phyloP scores from a whole-genome alignment of 2,888 invertebrate species.

The Lycia hirtaria region DNA sequence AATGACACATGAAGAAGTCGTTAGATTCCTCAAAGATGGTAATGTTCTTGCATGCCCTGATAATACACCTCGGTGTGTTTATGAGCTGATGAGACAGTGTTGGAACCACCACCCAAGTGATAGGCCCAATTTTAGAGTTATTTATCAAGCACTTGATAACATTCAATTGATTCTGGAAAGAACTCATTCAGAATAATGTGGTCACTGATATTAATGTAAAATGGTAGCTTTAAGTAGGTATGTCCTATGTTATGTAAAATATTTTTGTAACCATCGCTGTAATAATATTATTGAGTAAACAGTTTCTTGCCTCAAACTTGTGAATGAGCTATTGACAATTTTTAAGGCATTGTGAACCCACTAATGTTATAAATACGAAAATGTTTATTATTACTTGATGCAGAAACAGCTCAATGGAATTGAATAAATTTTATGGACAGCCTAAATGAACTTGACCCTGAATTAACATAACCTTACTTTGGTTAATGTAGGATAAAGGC shows the following conservation, averaged over 20 bases:
- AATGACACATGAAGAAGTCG: constrained; percentile 98
- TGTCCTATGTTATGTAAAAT: constrained; percentile 31
- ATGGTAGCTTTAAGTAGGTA: constrained; percentile 33
- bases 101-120: constrained; percentile 95
- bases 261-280: constrained; percentile 40
- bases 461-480: too few relatives aligned
- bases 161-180: constrained; percentile 85
- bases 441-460: too few relatives aligned
- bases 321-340: constrained; percentile 2
- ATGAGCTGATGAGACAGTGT: constrained; percentile 96
- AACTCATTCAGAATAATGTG: constrained; percentile 69
- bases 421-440: too few relatives aligned
- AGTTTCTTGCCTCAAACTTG: constrained; percentile 14
- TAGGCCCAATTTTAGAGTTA: constrained; percentile 93
- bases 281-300: constrained; percentile 13
- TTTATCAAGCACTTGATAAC: constrained; percentile 91
- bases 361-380: too few relatives aligned
- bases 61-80: constrained; percentile 93
- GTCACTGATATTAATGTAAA: constrained; percentile 11
- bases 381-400: too few relatives aligned
- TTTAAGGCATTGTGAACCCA: too few relatives aligned
- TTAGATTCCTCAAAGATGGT: constrained; percentile 96
- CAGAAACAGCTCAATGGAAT: too few relatives aligned
- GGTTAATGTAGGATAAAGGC: too few relatives aligned
- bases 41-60: constrained; percentile 96